Base-by-base conservation (phyloP, 2,797 vertebrate species). In the Holocentrus rufus region DNA sequence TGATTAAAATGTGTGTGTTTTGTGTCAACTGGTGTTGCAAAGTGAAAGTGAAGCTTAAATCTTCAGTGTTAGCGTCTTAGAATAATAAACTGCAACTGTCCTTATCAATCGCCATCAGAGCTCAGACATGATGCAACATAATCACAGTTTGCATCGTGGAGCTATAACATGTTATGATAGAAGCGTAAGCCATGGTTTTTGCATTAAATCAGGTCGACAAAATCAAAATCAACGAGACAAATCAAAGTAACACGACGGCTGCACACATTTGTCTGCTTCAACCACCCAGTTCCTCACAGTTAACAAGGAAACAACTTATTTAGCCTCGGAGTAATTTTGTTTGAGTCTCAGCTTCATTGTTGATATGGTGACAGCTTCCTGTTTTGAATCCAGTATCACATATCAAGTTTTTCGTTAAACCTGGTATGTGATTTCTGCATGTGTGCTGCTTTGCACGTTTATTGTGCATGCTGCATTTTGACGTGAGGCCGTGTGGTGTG, bases 401-500 rank as follows among this genome's bases (percentile, higher is more conserved):
- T 66, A 17, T 56, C 22, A 18, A 23, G 10, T 31, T 54, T 17
- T 47, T 27, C 4, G 25, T 27, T 27, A 27, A 27, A 27, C 25
- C 25, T 27, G 25, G 47, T 34, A 18, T 17, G 20, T 27, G 13
- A 52, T 17, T 7, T 9, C 17, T 49, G 58, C 70, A 42, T 39
- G 34, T 60, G 34, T 60, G 31, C 52, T 30, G 13, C 13, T 17
- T 20, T 27, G 2, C 25, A 27, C 13, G 6, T 34, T 9, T 30
- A 53, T 8, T 23, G 50, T 13, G 4, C 8, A 23, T 23, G 27
- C 4, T 72, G 53, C 31, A 30, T 60, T 70, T 31, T 63, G 23
- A 58, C 27, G 42, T 50, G 27, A 66, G 20, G 7, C 9, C 72
- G n/a, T 73, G n/a, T 76, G 56, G 31, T 69, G 59, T 72, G 55